Base-by-base conservation (phyloP, 1,140 invertebrate species). In the Drosophila melanica region DNA sequence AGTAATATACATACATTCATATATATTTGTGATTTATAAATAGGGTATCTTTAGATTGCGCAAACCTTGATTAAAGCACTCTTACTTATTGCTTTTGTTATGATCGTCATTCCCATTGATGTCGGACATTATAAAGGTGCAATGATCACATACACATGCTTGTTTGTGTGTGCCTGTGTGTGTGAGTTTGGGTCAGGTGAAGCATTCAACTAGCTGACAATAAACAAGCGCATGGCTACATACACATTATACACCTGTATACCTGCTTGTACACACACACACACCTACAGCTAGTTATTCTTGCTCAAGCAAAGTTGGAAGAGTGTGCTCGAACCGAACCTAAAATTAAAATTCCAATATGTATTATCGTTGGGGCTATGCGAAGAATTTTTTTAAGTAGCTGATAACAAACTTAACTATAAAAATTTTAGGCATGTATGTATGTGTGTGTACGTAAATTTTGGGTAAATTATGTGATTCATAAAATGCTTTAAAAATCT, bases 151-250 rank as follows among this genome's bases (percentile, higher is more conserved):
- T 33, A 33, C 30, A 8, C 18, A 18, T 57, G 27, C 18, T 5
- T 65, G 60, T 58, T 16, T 42, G 6, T 57, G 18, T 16, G 44
- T 33, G 30, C 18, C 54, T 65, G n/a, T 55, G 30, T 37, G 33
- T 48, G 45, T 50, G 51, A 27, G 53, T 41, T 30, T 41, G 54
- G 70, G 70, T 54, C 70, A 67, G 57, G 68, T 44, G 44, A 65
- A 65, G 23, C 53, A 57, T 51, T 70, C 10, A 42, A 51, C 42
- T 65, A 65, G 65, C 51, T 71, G 68, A 71, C 44, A 65, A 64
- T 71, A 64, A 64, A 58, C 62, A 64, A 57, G 14, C 9, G 44
- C 20, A 69, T 27, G 23, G 3, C 3, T 12, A 44, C n/a, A 39
- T 12, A 20, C 8, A 20, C 5, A 33, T 23, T 8, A 9, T n/a